Evolutionary conservation across 2,797 vertebrate species (phyloP).

Genomic region (Coreius guichenoti): DNA sequence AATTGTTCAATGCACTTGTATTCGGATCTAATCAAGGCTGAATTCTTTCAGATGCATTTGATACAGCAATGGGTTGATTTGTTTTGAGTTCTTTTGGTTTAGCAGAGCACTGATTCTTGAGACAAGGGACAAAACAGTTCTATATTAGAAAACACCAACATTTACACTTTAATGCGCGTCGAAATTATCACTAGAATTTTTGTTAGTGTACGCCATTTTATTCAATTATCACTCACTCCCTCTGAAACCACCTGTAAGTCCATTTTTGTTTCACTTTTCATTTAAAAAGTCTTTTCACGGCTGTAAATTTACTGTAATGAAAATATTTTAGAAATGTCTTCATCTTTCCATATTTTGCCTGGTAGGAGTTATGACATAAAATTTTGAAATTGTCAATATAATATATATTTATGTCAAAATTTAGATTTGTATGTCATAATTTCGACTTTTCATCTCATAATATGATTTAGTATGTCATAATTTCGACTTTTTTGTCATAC

Average conservation of each 20-base stretch:
- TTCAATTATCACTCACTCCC: too few species aligned
- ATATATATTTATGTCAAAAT: neutral
- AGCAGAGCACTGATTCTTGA: neutral
- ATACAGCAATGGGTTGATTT: neutral
- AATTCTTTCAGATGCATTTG: conserved; percentile 7
- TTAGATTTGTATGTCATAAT: neutral
- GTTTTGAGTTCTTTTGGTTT: neutral
- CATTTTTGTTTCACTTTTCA: neutral
- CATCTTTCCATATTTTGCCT: neutral
- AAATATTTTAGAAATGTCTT: neutral
- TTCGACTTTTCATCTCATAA: neutral
- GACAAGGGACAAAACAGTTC: neutral
- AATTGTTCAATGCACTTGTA: conserved; percentile 53
- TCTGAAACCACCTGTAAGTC: neutral
- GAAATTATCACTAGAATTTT: neutral
- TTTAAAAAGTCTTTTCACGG: neutral
- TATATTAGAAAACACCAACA: neutral
- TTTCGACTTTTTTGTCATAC: neutral
- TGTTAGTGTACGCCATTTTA: neutral
- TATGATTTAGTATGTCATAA: neutral
- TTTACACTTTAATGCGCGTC: too few species aligned
- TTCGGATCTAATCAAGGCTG: neutral
- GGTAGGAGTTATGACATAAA: neutral
- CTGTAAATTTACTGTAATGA: neutral
- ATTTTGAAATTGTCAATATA: neutral